These are phyloP conservation scores for Folsomia candida DNA, from an alignment of 2,888 invertebrate genomes.

Conservation along the genomic window DNA sequence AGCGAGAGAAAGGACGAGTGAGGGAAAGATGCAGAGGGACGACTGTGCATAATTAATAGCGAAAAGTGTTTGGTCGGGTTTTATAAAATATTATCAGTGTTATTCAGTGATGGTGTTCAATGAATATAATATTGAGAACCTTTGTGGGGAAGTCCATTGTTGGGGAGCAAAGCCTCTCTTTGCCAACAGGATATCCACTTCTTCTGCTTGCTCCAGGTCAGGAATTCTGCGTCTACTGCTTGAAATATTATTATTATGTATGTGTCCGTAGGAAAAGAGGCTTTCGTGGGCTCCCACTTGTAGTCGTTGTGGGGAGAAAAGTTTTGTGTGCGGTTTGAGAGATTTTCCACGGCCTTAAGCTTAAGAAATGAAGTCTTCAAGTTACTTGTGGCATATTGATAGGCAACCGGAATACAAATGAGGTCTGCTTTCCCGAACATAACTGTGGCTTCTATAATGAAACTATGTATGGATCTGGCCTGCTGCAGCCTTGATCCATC, in stretches of 20 bases:
- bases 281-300: background rate
- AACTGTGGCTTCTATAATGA: background rate
- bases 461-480: background rate
- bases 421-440: background rate
- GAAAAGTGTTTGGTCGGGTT: background rate
- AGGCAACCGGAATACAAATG: background rate
- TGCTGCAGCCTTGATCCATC: background rate
- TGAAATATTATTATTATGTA: background rate
- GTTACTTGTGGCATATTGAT: slow-evolving; percentile 1
- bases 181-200: slow-evolving; percentile 12
- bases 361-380: background rate
- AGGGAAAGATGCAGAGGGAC: no score
- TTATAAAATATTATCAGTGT: slow-evolving; percentile 13
- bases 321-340: background rate
- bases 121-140: slow-evolving; percentile 17
- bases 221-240: background rate
- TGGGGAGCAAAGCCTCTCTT: slow-evolving; percentile 14
- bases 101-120: slow-evolving; percentile 30
- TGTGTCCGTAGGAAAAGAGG: background rate
- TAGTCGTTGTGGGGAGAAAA: background rate
- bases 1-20: no score
- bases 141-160: slow-evolving; percentile 5
- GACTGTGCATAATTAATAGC: background rate
- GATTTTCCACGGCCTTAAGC: no score
- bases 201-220: slow-evolving; percentile 16